Percentiles rank a stretch among this genome's conserved stretches.
These are phyloP conservation scores for Folsomia manolachei DNA, from an alignment of 2,888 invertebrate genomes.

Conservation along the genomic window DNA sequence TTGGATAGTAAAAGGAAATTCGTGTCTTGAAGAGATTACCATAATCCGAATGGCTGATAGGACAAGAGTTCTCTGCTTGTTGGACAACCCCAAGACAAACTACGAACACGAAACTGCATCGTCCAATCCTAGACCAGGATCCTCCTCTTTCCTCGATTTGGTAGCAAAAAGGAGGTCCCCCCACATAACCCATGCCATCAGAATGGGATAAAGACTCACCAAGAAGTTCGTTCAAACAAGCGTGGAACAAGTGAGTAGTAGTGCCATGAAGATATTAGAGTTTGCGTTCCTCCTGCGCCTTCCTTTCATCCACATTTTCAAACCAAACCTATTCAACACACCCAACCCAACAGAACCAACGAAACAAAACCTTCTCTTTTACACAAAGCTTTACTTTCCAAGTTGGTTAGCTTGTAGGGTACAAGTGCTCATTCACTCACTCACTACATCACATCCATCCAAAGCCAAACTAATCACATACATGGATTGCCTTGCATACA, in stretches of 20 bases:
- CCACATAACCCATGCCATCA: constrained; percentile 38
- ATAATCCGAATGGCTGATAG: constrained; percentile 51
- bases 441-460: too few species aligned
- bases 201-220: too few species aligned
- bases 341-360: not conserved
- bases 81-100: constrained; percentile 51
- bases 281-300: constrained; percentile 32
- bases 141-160: constrained; percentile 51
- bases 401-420: not conserved
- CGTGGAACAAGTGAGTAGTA: too few species aligned
- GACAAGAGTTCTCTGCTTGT: constrained; percentile 44
- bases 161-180: constrained; percentile 50
- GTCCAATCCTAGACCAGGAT: constrained; percentile 47
- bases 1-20: constrained; percentile 51
- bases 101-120: constrained; percentile 46
- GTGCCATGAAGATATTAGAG: constrained; percentile 40
- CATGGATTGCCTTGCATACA: too few species aligned
- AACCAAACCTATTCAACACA: constrained; percentile 23
- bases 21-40: constrained; percentile 51
- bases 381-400: not conserved
- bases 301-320: too few species aligned
- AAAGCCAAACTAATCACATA: constrained; percentile 23
- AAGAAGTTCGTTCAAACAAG: too few species aligned
- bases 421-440: constrained; percentile 7
- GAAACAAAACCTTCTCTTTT: not conserved